These are phyloP conservation scores for Corythornis leucogaster DNA, from an alignment of 2,797 vertebrate species.

Conservation along the genomic window DNA sequence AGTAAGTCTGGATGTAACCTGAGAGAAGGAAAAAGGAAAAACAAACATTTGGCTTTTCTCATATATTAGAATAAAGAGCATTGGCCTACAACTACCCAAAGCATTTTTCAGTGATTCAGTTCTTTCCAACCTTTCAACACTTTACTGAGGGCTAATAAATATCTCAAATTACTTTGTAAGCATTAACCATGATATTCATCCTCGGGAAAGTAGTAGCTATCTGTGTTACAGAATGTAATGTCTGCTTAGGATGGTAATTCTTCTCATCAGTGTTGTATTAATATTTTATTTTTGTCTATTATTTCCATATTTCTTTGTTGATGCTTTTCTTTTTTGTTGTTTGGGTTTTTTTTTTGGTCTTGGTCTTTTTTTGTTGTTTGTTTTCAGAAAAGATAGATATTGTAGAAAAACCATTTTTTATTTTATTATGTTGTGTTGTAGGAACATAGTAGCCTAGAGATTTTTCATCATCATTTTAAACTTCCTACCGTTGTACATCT, in stretches of 20 bases:
- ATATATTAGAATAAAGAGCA: constrained; percentile 13
- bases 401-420: neutral
- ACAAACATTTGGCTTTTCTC: constrained; percentile 43
- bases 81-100: constrained; percentile 8
- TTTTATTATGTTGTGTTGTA: neutral
- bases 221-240: neutral
- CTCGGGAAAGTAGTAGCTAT: constrained; percentile 17
- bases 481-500: neutral
- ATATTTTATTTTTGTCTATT: neutral
- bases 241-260: neutral
- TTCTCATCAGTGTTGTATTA: neutral
- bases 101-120: constrained; percentile 12
- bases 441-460: neutral
- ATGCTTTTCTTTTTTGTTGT: neutral
- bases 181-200: constrained; percentile 21
- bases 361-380: neutral
- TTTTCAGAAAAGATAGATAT: neutral
- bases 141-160: neutral
- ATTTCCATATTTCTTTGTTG: neutral
- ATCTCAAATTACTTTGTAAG: constrained; percentile 3
- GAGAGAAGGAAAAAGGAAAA: constrained; percentile 27
- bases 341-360: too few species aligned
- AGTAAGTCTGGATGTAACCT: constrained; percentile 27
- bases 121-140: neutral
- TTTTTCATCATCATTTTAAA: neutral